Percentiles rank a stretch among this genome's conserved stretches.
These are phyloP conservation scores for Ispidina lecontei DNA, from an alignment of 2,797 vertebrate genomes.

Conservation along the genomic window DNA sequence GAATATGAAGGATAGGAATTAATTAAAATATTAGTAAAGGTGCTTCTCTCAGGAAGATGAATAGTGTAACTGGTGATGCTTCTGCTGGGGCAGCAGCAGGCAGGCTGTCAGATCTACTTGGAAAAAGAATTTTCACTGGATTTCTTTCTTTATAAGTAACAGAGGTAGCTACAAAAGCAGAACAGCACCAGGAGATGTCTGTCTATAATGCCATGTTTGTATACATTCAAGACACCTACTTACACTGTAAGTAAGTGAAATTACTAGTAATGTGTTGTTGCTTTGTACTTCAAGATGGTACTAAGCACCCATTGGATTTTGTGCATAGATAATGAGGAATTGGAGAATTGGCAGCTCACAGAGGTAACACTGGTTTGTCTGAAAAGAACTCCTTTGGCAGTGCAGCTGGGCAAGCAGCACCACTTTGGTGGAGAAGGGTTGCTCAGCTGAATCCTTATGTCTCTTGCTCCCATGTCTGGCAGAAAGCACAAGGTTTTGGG, in stretches of 20 bases:
- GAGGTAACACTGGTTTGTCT: neutral
- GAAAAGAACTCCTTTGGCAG: neutral
- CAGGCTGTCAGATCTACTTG: neutral
- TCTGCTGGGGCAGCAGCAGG: neutral
- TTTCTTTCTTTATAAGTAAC: neutral
- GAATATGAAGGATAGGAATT: neutral
- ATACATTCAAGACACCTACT: neutral
- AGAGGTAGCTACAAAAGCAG: neutral
- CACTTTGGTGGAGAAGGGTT: neutral
- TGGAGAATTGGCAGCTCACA: neutral
- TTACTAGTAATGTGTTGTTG: neutral
- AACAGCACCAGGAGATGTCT: neutral
- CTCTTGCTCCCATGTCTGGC: neutral
- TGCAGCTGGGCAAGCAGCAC: neutral
- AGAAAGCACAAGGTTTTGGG: neutral
- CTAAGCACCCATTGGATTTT: neutral
- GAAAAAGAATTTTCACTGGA: neutral
- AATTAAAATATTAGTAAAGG: constrained; percentile 18
- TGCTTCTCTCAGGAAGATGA: neutral
- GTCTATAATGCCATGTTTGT: neutral
- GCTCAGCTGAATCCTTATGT: neutral
- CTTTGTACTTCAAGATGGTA: neutral
- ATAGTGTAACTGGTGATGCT: neutral
- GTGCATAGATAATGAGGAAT: neutral
- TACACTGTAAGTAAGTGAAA: neutral